Base-by-base conservation (phyloP, 2,113 vertebrate species). In the Takifugu bimaculatus region DNA sequence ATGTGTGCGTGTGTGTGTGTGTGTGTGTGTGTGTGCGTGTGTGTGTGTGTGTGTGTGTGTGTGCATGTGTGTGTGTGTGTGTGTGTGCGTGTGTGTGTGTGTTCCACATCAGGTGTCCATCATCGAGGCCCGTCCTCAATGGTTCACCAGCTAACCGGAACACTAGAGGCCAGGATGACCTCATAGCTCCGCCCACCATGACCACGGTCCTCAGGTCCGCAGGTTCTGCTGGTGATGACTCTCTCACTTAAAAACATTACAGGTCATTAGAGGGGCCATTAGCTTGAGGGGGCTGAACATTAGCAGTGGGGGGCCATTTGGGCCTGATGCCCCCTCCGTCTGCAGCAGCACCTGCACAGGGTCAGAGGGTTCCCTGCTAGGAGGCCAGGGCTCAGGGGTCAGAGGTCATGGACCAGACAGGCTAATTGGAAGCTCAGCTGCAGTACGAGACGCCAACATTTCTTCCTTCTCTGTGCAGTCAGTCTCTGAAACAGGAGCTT, bases 391-490 rank as follows among this genome's bases (percentile, higher is more conserved):
- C 67, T 64, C 49, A 10, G 51, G 43, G 78, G 82, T 82, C 66
- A 85, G 59, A 84, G 84, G 83, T 88, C 82, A 88, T 7, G 50
- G 62, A 72, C 72, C 76, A 87, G 83, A 77, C 77, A 75, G 50
- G 12, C 65, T 81, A 70, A 90, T 88, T 85, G 72, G 82, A 62
- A 83, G 82, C 65, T 87, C 83, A 85, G 85, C 86, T 88, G 86
- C 78, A 80, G 35, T 57, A 83, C 45, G 45, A 5, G 2, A 28
- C 1, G 56, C 35, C n/a, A 58, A 74, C 49, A 62, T 27, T 39
- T 39, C 35, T 4, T 39, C 35, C 3, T 39, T 10, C 7, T 32
- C 29, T 6, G 28, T 29, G 28, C 28, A 29, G 20, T 20, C 20
- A 20, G 20, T 20, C 28, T 29, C 28, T 29, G 28, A 29, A 35